These are phyloP conservation scores for Ianthella basta DNA, from an alignment of 37 sponge, comb jelly and placozoan species.

Conservation along the genomic window DNA sequence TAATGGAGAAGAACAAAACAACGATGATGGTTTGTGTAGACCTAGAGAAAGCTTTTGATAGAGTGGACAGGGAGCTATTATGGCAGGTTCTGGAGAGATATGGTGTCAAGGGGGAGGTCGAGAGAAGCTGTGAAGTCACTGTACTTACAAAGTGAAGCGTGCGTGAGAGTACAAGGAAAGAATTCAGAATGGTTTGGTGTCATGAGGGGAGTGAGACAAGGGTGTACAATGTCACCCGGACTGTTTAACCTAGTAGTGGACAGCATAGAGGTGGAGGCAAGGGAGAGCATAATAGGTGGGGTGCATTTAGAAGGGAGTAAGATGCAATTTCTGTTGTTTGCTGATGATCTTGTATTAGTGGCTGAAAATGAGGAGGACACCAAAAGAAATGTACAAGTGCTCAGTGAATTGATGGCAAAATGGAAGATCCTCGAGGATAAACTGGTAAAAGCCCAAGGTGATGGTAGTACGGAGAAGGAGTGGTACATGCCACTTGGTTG, in stretches of 20 bases:
- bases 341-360: not conserved
- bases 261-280: not conserved
- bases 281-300: not conserved
- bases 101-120: not conserved
- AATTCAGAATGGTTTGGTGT: not conserved
- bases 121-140: not conserved
- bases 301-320: not conserved
- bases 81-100: not conserved
- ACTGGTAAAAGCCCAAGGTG: slow-evolving; percentile 9
- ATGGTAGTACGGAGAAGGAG: slow-evolving; percentile 13
- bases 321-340: not conserved
- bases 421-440: not conserved
- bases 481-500: not conserved
- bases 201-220: slow-evolving; percentile 1
- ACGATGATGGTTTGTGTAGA: not conserved
- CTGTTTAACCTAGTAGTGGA: slow-evolving; percentile 2
- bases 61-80: not conserved
- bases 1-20: not conserved
- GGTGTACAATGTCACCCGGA: not conserved
- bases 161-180: not conserved
- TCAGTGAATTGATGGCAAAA: not conserved
- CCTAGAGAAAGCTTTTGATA: not conserved
- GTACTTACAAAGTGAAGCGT: not conserved
- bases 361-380: slow-evolving; percentile 4
- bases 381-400: not conserved